phyloP scores from a whole-genome alignment of 2,888 invertebrate genomes.

The Drosophila borealis region DNA sequence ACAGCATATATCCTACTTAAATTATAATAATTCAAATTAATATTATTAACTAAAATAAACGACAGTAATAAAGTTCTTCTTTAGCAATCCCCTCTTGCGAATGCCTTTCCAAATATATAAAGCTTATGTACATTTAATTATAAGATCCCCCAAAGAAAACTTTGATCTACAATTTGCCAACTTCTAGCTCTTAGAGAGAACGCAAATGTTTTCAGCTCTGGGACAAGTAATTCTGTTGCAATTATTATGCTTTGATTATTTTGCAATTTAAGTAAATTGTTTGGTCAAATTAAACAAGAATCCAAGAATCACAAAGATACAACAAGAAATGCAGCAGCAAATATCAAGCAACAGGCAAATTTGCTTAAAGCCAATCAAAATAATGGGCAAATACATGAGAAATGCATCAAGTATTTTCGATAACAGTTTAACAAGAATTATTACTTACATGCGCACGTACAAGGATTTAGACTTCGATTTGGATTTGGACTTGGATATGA shows the following conservation, averaged over 20 bases:
- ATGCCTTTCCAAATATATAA: too few species aligned
- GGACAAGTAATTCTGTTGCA: too few species aligned
- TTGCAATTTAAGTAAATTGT: not conserved
- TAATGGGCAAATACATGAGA: constrained; percentile 30
- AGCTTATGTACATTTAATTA: too few species aligned
- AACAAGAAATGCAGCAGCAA: not conserved
- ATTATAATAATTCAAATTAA: too few species aligned
- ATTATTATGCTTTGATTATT: not conserved
- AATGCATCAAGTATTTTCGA: constrained; percentile 25
- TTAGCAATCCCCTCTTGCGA: too few species aligned
- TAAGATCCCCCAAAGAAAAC: too few species aligned
- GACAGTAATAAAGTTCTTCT: too few species aligned
- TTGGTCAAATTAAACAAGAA: not conserved
- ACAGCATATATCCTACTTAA: too few species aligned
- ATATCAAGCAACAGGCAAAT: not conserved
- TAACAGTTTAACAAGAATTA: constrained; percentile 41
- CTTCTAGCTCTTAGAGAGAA: too few species aligned
- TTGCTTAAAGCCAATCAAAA: not conserved
- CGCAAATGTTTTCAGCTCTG: not conserved
- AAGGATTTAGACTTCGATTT: constrained; percentile 2
- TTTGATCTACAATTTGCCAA: too few species aligned
- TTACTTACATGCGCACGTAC: constrained; percentile 28
- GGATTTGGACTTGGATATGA: not conserved
- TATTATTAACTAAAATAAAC: too few species aligned
- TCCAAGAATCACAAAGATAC: not conserved